phyloP scores from a whole-genome alignment of 1,140 invertebrate genomes.

The Drepana arcuata region DNA sequence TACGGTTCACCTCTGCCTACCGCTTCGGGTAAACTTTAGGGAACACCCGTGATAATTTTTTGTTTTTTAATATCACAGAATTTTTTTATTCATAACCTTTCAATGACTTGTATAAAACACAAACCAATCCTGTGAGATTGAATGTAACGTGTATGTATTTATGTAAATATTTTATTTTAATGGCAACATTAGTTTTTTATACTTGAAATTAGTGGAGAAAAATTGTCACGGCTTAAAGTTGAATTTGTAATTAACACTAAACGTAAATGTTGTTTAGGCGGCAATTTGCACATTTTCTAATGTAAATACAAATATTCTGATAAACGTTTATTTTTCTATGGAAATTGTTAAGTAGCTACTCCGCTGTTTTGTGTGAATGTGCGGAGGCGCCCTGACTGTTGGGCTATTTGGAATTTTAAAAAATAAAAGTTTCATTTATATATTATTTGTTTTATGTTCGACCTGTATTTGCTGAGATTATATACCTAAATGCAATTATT shows the following conservation, averaged over 20 bases:
- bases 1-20: no score
- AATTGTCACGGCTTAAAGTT: slow-evolving; percentile 21
- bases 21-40: no score
- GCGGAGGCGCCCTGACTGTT: slow-evolving; percentile 24
- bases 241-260: no score
- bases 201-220: slow-evolving; percentile 28
- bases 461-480: no score
- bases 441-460: slow-evolving; percentile 19
- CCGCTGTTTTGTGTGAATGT: slow-evolving; percentile 38
- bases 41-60: no score
- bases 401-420: slow-evolving; percentile 48
- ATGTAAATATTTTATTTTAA: slow-evolving; percentile 52
- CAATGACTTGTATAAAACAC: slow-evolving; percentile 1
- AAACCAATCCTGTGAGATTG: slow-evolving; percentile 13
- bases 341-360: slow-evolving; percentile 36
- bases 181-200: slow-evolving; percentile 34
- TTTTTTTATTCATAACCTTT: no score
- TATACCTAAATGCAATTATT: no score
- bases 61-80: no score
- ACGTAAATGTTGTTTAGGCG: slow-evolving; percentile 23
- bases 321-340: slow-evolving; percentile 50
- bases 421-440: slow-evolving; percentile 54
- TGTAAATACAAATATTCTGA: slow-evolving; percentile 52
- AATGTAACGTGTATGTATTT: slow-evolving; percentile 32
- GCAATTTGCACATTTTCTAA: slow-evolving; percentile 35